These are phyloP conservation scores for Acanthosoma haemorrhoidale DNA, from an alignment of 2,888 invertebrate genomes.

Conservation along the genomic window DNA sequence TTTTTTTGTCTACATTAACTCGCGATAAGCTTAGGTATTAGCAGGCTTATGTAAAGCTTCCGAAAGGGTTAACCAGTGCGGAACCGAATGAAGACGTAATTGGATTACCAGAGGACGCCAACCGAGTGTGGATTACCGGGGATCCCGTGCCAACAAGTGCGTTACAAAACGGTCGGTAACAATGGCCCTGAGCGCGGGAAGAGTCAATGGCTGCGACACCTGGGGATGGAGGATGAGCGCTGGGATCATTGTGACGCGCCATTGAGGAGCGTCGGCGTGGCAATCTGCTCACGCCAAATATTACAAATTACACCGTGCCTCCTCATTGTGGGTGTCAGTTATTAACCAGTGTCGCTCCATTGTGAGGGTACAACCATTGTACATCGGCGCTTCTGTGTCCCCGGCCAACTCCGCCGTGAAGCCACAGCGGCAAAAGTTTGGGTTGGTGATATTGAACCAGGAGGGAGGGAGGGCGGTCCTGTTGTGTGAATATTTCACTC, in stretches of 20 bases:
- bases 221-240: not conserved
- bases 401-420: not conserved
- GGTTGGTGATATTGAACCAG: too few relatives aligned
- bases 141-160: not conserved
- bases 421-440: not conserved
- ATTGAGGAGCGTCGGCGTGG: not conserved
- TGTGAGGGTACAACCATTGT: too few relatives aligned
- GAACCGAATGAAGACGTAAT: too few relatives aligned
- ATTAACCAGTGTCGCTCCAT: not conserved
- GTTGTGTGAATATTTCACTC: too few relatives aligned
- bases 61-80: too few relatives aligned
- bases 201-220: conserved; percentile 17
- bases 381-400: not conserved
- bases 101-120: not conserved
- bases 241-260: not conserved
- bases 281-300: not conserved
- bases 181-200: not conserved
- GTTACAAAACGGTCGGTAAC: not conserved
- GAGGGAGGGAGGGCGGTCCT: too few relatives aligned
- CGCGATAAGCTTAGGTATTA: too few relatives aligned
- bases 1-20: too few relatives aligned
- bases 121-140: not conserved
- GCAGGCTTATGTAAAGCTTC: too few relatives aligned
- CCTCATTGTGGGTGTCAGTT: not conserved
- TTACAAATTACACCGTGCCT: not conserved